A percentile compares a stretch with the other conserved stretches of the same genome.
Conservation (phyloP, 30 jellyfish, hydroid and myxozoan species). For the Morbakka virulenta region DNA sequence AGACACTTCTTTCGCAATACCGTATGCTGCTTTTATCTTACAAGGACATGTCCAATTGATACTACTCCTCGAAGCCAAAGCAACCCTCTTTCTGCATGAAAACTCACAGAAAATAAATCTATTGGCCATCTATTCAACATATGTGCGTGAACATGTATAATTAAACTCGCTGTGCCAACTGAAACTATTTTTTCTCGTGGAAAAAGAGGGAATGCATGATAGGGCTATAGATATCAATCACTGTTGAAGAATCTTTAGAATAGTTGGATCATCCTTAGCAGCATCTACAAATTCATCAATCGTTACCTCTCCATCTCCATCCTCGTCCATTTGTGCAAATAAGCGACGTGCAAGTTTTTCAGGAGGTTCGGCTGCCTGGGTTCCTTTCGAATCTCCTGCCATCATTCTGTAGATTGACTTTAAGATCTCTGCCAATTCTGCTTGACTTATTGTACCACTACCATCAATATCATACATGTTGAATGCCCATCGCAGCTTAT, state of each 20-base stretch:
- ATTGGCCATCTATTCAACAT: too few species aligned
- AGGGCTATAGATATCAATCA: too few species aligned
- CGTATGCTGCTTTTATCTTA: too few species aligned
- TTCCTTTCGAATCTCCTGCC: constrained; percentile 55
- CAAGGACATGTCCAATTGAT: too few species aligned
- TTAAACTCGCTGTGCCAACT: too few species aligned
- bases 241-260: constrained; percentile 87
- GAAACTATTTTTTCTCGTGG: too few species aligned
- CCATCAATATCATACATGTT: constrained; percentile 98
- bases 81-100: too few species aligned
- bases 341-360: constrained; percentile 87
- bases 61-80: too few species aligned
- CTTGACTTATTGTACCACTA: constrained; percentile 94
- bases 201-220: too few species aligned
- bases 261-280: constrained; percentile 97
- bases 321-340: constrained; percentile 94
- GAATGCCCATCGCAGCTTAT: constrained; percentile 99
- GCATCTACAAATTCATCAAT: constrained; percentile 95
- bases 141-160: too few species aligned
- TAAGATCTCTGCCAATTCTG: constrained; percentile 88
- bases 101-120: too few species aligned
- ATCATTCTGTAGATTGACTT: constrained; percentile 91
- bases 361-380: constrained; percentile 77
- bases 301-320: constrained; percentile 98
- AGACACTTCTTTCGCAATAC: too few species aligned